phyloP scores from a whole-genome alignment of 2,113 vertebrate genomes.

The Ellobius talpinus region DNA sequence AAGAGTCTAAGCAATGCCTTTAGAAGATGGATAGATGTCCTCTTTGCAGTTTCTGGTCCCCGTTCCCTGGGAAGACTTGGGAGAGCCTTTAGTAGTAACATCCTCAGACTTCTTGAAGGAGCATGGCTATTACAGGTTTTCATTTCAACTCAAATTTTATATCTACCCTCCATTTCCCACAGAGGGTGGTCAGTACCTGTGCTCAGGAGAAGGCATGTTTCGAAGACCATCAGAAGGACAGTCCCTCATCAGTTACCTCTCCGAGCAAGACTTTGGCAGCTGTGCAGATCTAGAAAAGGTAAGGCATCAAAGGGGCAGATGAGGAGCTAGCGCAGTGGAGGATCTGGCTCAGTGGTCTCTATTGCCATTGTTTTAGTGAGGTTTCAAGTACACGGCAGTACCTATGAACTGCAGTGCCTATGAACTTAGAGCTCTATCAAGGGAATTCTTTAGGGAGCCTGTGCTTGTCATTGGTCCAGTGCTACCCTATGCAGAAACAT shows the following conservation, averaged over 20 bases:
- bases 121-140: neutral
- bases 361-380: neutral
- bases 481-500: neutral
- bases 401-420: neutral
- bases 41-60: neutral
- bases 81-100: neutral
- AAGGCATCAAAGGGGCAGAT: neutral
- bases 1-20: neutral
- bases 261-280: slow-evolving; percentile 99
- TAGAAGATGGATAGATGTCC: neutral
- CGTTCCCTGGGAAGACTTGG: neutral
- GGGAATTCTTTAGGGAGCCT: neutral
- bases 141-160: neutral
- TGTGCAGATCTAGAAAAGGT: slow-evolving; percentile 99
- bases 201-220: slow-evolving; percentile 93
- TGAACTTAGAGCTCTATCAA: neutral
- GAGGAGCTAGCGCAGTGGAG: neutral
- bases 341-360: neutral
- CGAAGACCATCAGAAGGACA: slow-evolving; percentile 97
- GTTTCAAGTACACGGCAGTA: neutral
- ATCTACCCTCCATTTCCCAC: slow-evolving; percentile 46
- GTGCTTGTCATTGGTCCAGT: neutral
- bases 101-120: neutral
- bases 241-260: slow-evolving; percentile 99
- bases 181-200: slow-evolving; percentile 91